Conservation (phyloP, 2,888 invertebrate species). For the Cephonodes hylas region DNA sequence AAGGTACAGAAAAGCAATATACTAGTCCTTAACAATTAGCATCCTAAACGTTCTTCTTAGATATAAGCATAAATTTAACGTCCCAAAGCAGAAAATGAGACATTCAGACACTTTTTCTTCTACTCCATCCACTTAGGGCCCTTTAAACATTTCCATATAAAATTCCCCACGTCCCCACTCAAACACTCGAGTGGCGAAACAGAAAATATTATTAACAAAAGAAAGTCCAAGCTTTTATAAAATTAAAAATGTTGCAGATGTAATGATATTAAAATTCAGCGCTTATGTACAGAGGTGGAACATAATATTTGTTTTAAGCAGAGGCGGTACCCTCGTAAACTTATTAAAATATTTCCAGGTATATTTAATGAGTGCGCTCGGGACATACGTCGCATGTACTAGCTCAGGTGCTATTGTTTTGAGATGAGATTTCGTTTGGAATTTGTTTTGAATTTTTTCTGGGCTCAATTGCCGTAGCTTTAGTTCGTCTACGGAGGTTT, state of each 20-base stretch:
- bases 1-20: not conserved
- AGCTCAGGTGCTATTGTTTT: slow-evolving; percentile 60
- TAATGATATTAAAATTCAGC: slow-evolving; percentile 80
- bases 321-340: slow-evolving; percentile 65
- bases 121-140: not conserved
- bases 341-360: slow-evolving; percentile 79
- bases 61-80: not conserved
- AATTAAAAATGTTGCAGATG: slow-evolving; percentile 73
- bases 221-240: slow-evolving; percentile 65
- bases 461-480: not conserved
- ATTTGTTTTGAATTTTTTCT: slow-evolving; percentile 13
- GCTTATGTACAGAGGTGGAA: slow-evolving; percentile 47
- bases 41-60: not conserved
- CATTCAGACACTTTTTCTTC: not conserved
- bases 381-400: slow-evolving; percentile 65
- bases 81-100: not conserved
- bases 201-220: slow-evolving; percentile 47
- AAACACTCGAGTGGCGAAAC: slow-evolving; percentile 23
- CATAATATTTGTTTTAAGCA: slow-evolving; percentile 77
- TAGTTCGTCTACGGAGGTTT: not conserved
- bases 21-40: not conserved
- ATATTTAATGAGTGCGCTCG: slow-evolving; percentile 76
- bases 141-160: slow-evolving; percentile 12
- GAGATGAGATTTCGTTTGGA: slow-evolving; percentile 28
- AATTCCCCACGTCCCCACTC: slow-evolving; percentile 23